Percentiles rank a stretch among this genome's conserved stretches.
These are phyloP conservation scores for Orthonyx spaldingii DNA, from an alignment of 2,113 vertebrate species.

Conservation along the genomic window DNA sequence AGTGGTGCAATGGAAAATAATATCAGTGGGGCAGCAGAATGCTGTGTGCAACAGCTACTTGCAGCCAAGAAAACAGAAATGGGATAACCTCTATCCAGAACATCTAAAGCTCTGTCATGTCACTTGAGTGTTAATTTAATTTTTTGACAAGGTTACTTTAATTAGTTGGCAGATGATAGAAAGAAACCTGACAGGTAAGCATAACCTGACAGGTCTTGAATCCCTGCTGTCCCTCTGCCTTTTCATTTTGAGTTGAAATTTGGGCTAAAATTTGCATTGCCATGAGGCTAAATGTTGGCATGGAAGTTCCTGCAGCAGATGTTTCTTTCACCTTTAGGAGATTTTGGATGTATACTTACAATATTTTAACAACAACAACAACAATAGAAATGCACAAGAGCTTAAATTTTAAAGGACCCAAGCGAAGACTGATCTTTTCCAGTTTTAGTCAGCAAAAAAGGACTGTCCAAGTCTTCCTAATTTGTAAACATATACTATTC, in stretches of 20 bases:
- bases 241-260: background rate
- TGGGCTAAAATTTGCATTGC: background rate
- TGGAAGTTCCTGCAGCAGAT: background rate
- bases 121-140: slow-evolving; percentile 14
- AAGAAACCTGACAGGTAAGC: background rate
- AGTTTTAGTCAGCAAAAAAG: background rate
- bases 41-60: background rate
- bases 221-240: background rate
- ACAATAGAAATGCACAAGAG: background rate
- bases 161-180: slow-evolving; percentile 41
- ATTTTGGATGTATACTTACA: background rate
- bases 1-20: background rate
- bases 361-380: background rate
- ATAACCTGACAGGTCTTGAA: background rate
- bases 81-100: background rate
- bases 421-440: background rate
- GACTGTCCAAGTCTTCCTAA: background rate
- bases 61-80: background rate
- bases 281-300: background rate
- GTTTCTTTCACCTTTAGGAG: slow-evolving; percentile 12
- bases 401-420: background rate
- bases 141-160: slow-evolving; percentile 31
- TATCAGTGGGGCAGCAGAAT: background rate
- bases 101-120: background rate
- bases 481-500: background rate